Conservation (phyloP, 2,113 vertebrate species). For the Willisornis vidua region DNA sequence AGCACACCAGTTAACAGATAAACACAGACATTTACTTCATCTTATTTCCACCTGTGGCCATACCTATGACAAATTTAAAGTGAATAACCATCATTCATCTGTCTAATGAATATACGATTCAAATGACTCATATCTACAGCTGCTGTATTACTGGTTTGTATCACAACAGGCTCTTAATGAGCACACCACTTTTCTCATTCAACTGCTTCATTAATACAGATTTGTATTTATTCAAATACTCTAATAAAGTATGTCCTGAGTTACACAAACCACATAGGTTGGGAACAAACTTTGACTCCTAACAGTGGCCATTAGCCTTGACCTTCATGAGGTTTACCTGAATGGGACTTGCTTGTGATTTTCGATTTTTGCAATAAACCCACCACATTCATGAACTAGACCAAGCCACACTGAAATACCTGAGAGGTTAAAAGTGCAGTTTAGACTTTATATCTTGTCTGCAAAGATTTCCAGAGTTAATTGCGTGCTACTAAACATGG, state of each 20-base stretch:
- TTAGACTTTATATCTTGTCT: not conserved
- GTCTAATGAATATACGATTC: conserved; percentile 3
- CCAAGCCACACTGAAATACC: not conserved
- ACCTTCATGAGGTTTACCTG: not conserved
- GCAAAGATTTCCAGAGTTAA: not conserved
- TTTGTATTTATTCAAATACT: not conserved
- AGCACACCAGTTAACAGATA: conserved; percentile 29
- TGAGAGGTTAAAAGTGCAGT: not conserved
- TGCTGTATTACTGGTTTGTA: not conserved
- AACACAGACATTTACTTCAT: not conserved
- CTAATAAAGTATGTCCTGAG: not conserved
- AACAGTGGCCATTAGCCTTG: not conserved
- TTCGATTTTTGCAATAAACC: not conserved
- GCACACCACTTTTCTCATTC: not conserved
- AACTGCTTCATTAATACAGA: not conserved
- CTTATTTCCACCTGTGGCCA: conserved; percentile 50
- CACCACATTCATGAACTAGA: not conserved
- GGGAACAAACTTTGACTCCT: not conserved
- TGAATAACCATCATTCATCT: conserved; percentile 18
- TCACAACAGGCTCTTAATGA: conserved; percentile 16
- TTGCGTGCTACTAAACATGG: not conserved
- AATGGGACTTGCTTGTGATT: not conserved
- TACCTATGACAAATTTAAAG: conserved; percentile 44
- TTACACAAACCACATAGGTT: not conserved
- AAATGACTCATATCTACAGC: not conserved